phyloP scores from a whole-genome alignment of 2,888 invertebrate species.

The Lypha dubia region DNA sequence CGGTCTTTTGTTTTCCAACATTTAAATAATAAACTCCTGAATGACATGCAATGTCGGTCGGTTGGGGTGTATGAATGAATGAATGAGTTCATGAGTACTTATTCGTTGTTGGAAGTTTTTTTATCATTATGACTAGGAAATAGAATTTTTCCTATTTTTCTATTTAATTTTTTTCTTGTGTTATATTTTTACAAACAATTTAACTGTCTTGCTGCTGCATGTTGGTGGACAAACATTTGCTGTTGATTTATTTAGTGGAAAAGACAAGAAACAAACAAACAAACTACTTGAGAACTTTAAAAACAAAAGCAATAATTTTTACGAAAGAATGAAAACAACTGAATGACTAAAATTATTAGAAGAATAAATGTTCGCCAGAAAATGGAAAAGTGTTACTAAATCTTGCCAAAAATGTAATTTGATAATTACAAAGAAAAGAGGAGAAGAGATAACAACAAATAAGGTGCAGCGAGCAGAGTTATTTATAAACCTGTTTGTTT shows the following conservation, averaged over 20 bases:
- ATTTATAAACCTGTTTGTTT: not conserved
- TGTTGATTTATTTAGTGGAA: conserved; percentile 51
- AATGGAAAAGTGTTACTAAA: conserved; percentile 19
- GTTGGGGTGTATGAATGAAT: conserved; percentile 40
- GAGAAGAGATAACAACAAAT: not conserved
- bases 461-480: not conserved
- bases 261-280: not conserved
- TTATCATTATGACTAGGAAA: conserved; percentile 42
- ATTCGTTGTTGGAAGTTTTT: conserved; percentile 44
- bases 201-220: conserved; percentile 49
- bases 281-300: not conserved
- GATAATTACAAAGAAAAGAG: conserved; percentile 40
- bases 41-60: conserved; percentile 68
- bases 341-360: conserved; percentile 14
- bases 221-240: conserved; percentile 50
- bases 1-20: not conserved
- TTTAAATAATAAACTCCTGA: conserved; percentile 59
- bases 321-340: not conserved
- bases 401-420: conserved; percentile 54
- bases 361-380: conserved; percentile 27
- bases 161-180: conserved; percentile 1
- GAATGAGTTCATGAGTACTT: conserved; percentile 21
- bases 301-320: conserved; percentile 26
- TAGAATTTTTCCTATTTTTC: conserved; percentile 21
- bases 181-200: conserved; percentile 55